Conservation (phyloP, 2,113 vertebrate genomes). For the Stegastes partitus region DNA sequence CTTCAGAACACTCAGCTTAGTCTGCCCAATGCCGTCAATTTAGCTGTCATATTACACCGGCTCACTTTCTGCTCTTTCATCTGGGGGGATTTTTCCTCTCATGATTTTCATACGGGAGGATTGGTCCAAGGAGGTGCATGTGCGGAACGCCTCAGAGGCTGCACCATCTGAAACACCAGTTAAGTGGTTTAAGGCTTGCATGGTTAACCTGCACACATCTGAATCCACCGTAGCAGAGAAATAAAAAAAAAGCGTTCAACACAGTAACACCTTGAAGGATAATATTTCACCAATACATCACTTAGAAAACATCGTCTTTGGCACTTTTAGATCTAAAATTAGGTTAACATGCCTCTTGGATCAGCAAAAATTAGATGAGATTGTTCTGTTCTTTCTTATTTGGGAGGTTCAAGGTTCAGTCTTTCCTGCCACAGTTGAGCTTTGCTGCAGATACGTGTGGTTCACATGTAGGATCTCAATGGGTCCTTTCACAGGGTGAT, state of each 20-base stretch:
- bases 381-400: neutral
- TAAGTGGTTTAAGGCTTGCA: conserved; percentile 66
- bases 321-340: no score
- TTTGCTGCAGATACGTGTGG: conserved; percentile 53
- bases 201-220: conserved; percentile 59
- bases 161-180: conserved; percentile 55
- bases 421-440: conserved; percentile 16
- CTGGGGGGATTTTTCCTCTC: conserved; percentile 73
- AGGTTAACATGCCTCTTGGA: no score
- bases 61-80: conserved; percentile 75
- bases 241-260: conserved; percentile 26
- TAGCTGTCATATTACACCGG: conserved; percentile 75
- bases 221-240: conserved; percentile 30
- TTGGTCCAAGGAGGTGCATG: conserved; percentile 57
- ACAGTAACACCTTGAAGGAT: conserved; percentile 45
- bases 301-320: neutral
- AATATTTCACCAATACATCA: conserved; percentile 19
- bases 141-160: conserved; percentile 55
- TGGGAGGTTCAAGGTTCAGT: conserved; percentile 10
- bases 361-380: no score
- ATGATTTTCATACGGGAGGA: conserved; percentile 67
- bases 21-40: conserved; percentile 68
- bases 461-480: conserved; percentile 66
- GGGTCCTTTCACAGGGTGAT: conserved; percentile 73
- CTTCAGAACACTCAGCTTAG: conserved; percentile 72